Base-by-base conservation (phyloP, 2,888 invertebrate species). In the Cheiracanthium punctorium region DNA sequence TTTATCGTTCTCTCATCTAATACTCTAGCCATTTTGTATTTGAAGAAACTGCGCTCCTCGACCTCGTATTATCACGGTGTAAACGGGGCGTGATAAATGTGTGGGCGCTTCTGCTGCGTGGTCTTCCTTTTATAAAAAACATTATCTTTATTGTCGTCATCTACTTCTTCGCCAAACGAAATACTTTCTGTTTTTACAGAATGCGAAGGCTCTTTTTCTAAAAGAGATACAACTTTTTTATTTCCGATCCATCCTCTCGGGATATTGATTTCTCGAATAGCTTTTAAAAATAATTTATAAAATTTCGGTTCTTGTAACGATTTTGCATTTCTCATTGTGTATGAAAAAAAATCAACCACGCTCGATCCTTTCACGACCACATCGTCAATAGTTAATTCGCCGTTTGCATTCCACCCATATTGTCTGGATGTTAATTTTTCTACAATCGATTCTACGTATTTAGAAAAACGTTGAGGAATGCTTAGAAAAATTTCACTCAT, bases 311-410 rank as follows among this genome's bases (percentile, higher is more conserved):
- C 75, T 1, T 4, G 2, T 41, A 8, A 17, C n/a, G 0, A 33
- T 81, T 81, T 75, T 32, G 41, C 5, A 37, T 58, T 82, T 37
- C 71, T 37, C 20, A 76, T 37, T 29, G 74, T 12, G 17, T 82
- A 76, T 0, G 76, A 76, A 24, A 76, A 58, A 20, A 64, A 76
- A 64, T 82, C 76, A 0, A 28, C 76, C 24, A 71, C 30, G 17
- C 28, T 37, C 0, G 64, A 71, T 29, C 29, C 10, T 41, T 65
- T 52, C 14, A 82, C 17, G 17, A 71, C 30, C 8, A 0, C 48
- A 37, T 32, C 30, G 29, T 75, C 41, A 37, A 7, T 0, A 4
- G 43, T 71, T 28, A 71, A 30, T 64, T 82, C 76, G 0, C 64
- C 71, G 0, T 28, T 0, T n/a, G 52, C 30, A n/a, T 76, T 82